A percentile compares a stretch with the other conserved stretches of the same genome.
phyloP scores from a whole-genome alignment of 2,888 invertebrate species.

The Zygaena filipendulae region DNA sequence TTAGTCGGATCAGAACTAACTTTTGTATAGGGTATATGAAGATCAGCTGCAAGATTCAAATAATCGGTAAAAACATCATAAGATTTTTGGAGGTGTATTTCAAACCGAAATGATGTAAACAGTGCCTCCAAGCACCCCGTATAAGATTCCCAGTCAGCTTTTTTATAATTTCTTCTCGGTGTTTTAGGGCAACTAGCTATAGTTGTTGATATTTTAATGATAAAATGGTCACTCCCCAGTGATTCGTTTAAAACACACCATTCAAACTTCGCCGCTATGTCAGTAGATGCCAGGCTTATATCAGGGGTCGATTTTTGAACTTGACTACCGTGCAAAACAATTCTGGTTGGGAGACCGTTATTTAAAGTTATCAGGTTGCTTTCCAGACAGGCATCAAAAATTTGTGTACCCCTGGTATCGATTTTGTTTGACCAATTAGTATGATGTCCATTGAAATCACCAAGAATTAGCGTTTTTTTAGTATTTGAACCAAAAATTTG shows the following conservation, averaged over 20 bases:
- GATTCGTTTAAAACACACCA: conserved; percentile 5
- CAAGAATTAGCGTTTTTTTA: too few species aligned
- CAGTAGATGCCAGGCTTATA: too few species aligned
- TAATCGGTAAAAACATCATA: conserved; percentile 2
- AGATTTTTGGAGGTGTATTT: background rate
- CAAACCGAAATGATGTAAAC: background rate
- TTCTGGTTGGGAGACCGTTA: too few species aligned
- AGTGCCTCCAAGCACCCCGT: background rate
- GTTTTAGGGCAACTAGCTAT: conserved; percentile 1
- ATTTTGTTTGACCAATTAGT: too few species aligned
- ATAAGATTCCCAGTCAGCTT: conserved; percentile 5
- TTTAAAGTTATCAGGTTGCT: too few species aligned
- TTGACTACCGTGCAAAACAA: too few species aligned
- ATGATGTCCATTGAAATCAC: too few species aligned
- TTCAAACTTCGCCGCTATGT: conserved; percentile 4
- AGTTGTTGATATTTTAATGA: conserved; percentile 8
- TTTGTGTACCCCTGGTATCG: too few species aligned
- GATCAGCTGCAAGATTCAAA: conserved; percentile 7
- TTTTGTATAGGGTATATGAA: conserved; percentile 8
- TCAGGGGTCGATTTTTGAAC: too few species aligned
- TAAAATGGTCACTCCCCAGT: conserved; percentile 10
- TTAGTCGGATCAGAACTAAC: conserved; percentile 2
- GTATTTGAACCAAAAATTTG: too few species aligned
- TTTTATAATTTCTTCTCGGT: conserved; percentile 3
- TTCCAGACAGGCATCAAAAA: too few species aligned